These are phyloP conservation scores for Myotis brandtii DNA, from an alignment of 2,113 vertebrate species.

Conservation along the genomic window DNA sequence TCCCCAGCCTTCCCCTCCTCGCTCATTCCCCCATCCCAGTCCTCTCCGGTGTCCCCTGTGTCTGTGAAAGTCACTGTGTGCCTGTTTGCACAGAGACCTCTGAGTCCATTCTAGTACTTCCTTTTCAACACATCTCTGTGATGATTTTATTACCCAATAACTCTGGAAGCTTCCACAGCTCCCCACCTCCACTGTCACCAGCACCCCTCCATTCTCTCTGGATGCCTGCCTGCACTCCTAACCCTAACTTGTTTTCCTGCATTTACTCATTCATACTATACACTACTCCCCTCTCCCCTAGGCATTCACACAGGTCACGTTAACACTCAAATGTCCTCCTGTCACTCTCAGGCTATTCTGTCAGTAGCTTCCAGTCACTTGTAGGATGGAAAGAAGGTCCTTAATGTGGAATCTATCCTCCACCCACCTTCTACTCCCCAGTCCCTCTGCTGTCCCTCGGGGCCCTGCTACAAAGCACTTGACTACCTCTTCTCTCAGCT, in stretches of 20 bases:
- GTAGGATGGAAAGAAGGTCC: background rate
- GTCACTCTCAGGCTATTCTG: background rate
- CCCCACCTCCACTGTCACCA: background rate
- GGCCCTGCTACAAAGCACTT: background rate
- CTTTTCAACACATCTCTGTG: background rate
- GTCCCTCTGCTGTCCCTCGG: accelerated
- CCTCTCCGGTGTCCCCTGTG: background rate
- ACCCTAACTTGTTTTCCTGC: background rate
- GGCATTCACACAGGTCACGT: background rate
- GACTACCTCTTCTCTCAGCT: background rate
- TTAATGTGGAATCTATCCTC: background rate
- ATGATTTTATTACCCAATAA: background rate
- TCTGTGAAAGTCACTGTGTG: background rate
- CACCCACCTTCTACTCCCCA: background rate
- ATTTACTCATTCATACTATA: background rate
- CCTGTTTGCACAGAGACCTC: background rate
- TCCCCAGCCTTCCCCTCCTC: background rate
- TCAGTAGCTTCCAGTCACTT: background rate
- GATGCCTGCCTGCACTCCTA: background rate
- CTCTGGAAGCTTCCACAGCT: background rate
- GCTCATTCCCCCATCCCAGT: background rate
- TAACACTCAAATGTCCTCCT: background rate
- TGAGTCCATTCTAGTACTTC: background rate
- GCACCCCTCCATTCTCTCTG: background rate
- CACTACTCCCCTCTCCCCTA: background rate